Evolutionary conservation across 2,113 vertebrate genomes (phyloP), one percentile per base, ranked within the genome.

Genomic region (Spilogale gracilis): DNA sequence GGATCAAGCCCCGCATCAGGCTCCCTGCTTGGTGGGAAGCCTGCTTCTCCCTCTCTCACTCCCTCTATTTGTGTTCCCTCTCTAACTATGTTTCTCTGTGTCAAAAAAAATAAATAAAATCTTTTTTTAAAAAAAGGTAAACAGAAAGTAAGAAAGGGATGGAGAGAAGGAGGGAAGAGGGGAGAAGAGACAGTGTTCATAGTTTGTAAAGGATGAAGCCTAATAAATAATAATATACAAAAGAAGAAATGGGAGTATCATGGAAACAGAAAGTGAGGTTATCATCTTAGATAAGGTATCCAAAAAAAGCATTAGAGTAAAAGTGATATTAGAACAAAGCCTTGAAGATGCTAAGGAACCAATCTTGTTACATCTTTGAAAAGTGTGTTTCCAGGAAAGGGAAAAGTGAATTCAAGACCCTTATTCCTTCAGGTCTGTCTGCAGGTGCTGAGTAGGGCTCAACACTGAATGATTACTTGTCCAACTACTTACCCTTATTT

Each of bases 401-500:
- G 25, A 48, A 69, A 8, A 14, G 5, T 56, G 18, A 9, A 0
- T 16, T 3, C 13, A n/a, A 18, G 14, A 9, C 3, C 6, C 17
- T 25, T 48, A 32, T n/a, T 60, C 38, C 71, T 58, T 4, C 32
- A 38, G 21, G 23, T 27, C 7, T 14, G 38, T 50, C 58, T 38
- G 45, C 5, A 38, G 20, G 30, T 87, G 50, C 21, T n/a, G 50
- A 45, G 8, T 48, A 58, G 27, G 38, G 5, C 38, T 3, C 1
- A 4, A 20, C 5, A 14, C n/a, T 67, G 18, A 6, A 43, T 23
- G 61, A 91, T 5, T 11, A 25, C 16, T n/a, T 4, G 18, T 25
- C 27, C n/a, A 23, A 17, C 11, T 16, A 81, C 25, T 58, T 9
- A 5, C 45, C 25, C 27, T 17, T 58, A 18, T 14, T 25, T 12